Percentiles rank a stretch among this genome's conserved stretches.
These are phyloP conservation scores for Bettongia penicillata DNA, from an alignment of 2,113 vertebrate genomes.

Conservation along the genomic window DNA sequence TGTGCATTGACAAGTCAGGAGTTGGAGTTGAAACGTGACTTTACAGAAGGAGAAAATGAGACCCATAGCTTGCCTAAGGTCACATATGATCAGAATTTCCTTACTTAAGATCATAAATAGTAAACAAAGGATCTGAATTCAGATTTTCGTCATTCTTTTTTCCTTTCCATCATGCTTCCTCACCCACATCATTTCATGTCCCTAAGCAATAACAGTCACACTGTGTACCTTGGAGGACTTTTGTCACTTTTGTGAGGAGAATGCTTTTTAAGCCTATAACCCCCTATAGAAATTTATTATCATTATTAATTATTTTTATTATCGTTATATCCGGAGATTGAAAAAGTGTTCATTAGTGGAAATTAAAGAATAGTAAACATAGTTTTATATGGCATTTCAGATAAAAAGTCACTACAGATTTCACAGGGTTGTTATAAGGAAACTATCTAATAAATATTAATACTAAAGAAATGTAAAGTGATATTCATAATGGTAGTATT, in stretches of 20 bases:
- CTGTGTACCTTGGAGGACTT: neutral
- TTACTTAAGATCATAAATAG: neutral
- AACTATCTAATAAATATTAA: neutral
- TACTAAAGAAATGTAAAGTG: neutral
- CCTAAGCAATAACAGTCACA: neutral
- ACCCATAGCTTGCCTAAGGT: neutral
- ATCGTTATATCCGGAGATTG: neutral
- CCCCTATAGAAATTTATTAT: neutral
- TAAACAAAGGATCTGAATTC: neutral
- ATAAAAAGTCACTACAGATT: neutral
- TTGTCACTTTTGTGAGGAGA: neutral
- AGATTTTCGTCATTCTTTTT: neutral
- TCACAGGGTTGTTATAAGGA: neutral
- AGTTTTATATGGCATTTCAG: neutral
- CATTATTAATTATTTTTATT: neutral
- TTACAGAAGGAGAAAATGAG: neutral
- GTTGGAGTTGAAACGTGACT: neutral
- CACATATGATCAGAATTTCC: neutral
- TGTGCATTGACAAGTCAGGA: neutral
- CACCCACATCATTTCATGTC: neutral
- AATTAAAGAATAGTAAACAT: neutral
- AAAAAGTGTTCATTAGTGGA: neutral
- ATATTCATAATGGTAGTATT: neutral
- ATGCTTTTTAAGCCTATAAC: neutral
- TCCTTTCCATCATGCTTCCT: neutral